A percentile compares a stretch with the other conserved stretches of the same genome.
Evolutionary conservation across 2,888 invertebrate genomes (phyloP).

Genomic region (Rhagonycha fulva): DNA sequence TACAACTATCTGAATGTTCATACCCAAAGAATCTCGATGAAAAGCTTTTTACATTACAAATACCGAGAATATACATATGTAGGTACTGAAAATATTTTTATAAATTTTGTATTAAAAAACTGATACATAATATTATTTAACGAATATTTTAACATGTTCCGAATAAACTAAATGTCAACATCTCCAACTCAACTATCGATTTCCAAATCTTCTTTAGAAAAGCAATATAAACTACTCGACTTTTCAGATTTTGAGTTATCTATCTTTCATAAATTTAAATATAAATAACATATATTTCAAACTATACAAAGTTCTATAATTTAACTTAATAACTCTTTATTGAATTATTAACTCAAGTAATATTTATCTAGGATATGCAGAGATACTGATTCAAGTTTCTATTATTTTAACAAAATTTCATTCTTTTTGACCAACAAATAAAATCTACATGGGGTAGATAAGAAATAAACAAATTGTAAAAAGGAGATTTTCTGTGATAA

Average conservation of each 20-base stretch:
- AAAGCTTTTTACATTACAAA: constrained; percentile 8
- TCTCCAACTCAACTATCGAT: neutral
- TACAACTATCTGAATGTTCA: constrained; percentile 14
- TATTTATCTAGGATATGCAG: no score
- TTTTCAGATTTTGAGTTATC: neutral
- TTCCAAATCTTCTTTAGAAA: neutral
- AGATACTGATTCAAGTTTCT: no score
- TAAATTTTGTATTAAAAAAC: neutral
- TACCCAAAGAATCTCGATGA: constrained; percentile 10
- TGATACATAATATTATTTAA: neutral
- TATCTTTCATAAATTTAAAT: neutral
- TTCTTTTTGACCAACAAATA: no score
- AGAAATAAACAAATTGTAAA: no score
- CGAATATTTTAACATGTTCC: neutral
- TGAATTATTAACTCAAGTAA: neutral
- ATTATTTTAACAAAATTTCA: no score
- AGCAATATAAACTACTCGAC: neutral
- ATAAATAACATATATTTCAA: neutral
- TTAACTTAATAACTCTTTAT: neutral
- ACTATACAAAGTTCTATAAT: neutral
- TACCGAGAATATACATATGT: constrained; percentile 2
- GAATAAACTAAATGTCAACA: neutral
- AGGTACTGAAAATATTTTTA: neutral
- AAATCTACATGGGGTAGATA: no score
- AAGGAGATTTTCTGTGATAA: no score